Evolutionary conservation across 2,113 vertebrate species (phyloP).

Genomic region (Chlamydotis undulata): DNA sequence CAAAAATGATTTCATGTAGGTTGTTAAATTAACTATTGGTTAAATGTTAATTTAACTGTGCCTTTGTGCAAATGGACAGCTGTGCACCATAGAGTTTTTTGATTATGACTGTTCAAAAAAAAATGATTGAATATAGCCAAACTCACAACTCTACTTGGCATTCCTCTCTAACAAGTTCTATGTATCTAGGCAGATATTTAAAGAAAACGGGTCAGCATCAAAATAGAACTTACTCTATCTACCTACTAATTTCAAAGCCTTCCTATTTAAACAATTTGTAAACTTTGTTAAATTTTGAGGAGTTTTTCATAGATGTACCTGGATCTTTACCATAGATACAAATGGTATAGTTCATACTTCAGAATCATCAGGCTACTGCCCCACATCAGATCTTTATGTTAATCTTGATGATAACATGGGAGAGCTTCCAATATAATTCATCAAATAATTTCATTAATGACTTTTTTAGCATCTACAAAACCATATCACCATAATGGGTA

Average conservation of each 20-base stretch:
- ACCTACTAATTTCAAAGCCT: background rate
- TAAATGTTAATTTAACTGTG: background rate
- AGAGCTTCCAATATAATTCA: background rate
- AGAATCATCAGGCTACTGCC: background rate
- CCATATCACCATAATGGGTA: background rate
- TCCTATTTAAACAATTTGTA: background rate
- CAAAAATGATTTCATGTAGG: background rate
- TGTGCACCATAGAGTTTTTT: background rate
- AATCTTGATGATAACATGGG: background rate
- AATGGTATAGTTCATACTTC: background rate
- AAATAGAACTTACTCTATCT: background rate
- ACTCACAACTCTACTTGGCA: background rate
- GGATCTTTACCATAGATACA: background rate
- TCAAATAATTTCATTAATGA: background rate
- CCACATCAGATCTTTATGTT: background rate
- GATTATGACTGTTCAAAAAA: background rate
- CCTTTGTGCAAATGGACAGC: background rate
- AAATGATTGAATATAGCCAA: background rate
- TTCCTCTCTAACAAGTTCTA: background rate
- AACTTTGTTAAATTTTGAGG: background rate
- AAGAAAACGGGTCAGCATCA: background rate
- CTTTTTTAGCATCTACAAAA: background rate
- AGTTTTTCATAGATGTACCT: background rate
- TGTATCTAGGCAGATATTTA: background rate
- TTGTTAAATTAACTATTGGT: background rate